Conservation (phyloP, 2,797 vertebrate species). For the Gymnothorax reevesii region DNA sequence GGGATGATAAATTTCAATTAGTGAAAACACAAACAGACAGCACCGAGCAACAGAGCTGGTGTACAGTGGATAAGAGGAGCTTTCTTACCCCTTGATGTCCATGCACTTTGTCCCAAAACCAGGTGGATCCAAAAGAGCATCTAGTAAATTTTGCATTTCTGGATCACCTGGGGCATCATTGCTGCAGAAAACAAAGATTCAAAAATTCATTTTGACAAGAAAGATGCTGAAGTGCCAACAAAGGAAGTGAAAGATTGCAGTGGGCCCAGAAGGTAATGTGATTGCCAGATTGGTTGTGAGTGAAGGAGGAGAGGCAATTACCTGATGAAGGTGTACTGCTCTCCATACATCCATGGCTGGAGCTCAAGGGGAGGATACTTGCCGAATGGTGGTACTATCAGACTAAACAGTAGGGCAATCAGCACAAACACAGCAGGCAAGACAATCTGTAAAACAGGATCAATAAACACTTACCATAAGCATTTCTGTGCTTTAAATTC, state of each 20-base stretch:
- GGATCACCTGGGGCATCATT: conserved; percentile 75
- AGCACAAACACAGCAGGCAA: conserved; percentile 88
- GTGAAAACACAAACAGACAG: not conserved
- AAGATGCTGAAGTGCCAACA: not conserved
- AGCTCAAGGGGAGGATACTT: conserved; percentile 80
- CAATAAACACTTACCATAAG: not conserved
- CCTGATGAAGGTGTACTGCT: conserved; percentile 90
- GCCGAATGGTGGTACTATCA: conserved; percentile 81
- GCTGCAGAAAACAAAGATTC: conserved; percentile 57
- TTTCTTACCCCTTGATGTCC: conserved; percentile 61
- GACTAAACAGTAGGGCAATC: conserved; percentile 83
- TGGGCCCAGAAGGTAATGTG: not conserved
- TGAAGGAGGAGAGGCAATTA: conserved; percentile 46
- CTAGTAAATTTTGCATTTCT: conserved; percentile 62
- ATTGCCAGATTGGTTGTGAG: not conserved
- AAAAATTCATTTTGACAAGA: not conserved
- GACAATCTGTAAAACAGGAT: conserved; percentile 72
- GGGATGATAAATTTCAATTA: not conserved
- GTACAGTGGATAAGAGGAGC: not conserved
- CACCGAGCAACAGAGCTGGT: not conserved
- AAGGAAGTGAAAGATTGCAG: not conserved
- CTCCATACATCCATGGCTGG: conserved; percentile 84
- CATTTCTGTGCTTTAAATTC: not conserved
- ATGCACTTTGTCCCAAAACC: conserved; percentile 78
- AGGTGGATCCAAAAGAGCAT: conserved; percentile 73